phyloP scores from a whole-genome alignment of 2,888 invertebrate species.

The Temnothorax unifasciatus region DNA sequence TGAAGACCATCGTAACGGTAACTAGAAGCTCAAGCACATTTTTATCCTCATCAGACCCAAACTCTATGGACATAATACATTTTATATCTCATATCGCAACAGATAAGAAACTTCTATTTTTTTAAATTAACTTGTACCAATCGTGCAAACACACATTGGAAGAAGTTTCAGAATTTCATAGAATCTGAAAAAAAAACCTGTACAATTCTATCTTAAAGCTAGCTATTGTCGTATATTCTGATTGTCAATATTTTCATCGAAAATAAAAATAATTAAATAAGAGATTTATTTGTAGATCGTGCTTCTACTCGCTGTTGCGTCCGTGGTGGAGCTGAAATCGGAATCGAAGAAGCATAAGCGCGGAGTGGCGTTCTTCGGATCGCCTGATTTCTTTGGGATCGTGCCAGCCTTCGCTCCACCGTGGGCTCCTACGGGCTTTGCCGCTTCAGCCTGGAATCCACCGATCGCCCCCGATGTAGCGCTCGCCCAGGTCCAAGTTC shows the following conservation, averaged over 20 bases:
- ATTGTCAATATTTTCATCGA: neutral
- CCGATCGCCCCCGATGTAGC: conserved; percentile 78
- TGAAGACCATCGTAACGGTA: conserved; percentile 80
- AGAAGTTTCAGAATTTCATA: neutral
- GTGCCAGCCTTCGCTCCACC: conserved; percentile 74
- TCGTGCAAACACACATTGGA: neutral
- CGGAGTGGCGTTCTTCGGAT: conserved; percentile 79
- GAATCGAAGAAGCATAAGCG: conserved; percentile 80
- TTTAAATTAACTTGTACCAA: neutral
- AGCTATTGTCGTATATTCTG: neutral
- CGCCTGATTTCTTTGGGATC: conserved; percentile 79
- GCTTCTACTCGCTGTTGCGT: conserved; percentile 68
- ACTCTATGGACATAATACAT: neutral
- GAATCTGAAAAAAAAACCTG: neutral
- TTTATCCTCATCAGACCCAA: neutral
- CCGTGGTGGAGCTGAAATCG: conserved; percentile 59
- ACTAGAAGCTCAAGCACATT: neutral
- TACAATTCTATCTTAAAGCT: neutral
- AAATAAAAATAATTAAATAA: neutral
- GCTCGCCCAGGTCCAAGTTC: conserved; percentile 82
- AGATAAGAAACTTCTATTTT: neutral
- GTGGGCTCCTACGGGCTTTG: conserved; percentile 74
- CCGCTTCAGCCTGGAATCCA: conserved; percentile 76
- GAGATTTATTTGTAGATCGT: conserved; percentile 70
- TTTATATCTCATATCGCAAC: neutral